Percentiles rank a stretch among this genome's conserved stretches.
Evolutionary conservation across 2,113 vertebrate species (phyloP).

Genomic region (Columbina picui): DNA sequence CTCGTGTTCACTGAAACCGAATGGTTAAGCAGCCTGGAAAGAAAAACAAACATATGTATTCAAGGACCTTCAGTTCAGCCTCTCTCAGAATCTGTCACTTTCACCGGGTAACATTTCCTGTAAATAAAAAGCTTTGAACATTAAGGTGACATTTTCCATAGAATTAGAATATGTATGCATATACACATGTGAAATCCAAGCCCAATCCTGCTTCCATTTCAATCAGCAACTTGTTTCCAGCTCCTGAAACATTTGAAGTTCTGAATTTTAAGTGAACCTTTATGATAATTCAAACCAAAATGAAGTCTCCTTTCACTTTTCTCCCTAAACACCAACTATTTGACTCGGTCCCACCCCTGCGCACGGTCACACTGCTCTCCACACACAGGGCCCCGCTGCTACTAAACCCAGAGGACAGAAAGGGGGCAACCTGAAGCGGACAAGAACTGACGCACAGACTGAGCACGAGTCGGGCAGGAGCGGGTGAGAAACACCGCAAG

Average conservation of each 20-base stretch:
- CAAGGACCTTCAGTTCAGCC: not conserved
- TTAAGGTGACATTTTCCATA: not conserved
- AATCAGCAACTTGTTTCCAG: not conserved
- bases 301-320: not conserved
- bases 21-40: conserved; percentile 88
- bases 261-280: not conserved
- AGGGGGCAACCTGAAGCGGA: not conserved
- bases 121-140: not conserved
- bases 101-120: conserved; percentile 11
- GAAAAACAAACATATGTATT: not conserved
- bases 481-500: not conserved
- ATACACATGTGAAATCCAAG: not conserved
- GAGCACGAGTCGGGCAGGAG: not conserved
- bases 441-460: not conserved
- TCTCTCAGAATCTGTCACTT: not conserved
- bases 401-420: not conserved
- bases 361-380: not conserved
- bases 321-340: not conserved
- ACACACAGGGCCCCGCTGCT: not conserved
- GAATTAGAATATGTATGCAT: not conserved
- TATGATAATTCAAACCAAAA: not conserved
- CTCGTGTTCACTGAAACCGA: conserved; percentile 81
- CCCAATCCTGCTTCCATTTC: not conserved
- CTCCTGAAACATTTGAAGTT: not conserved
- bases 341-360: not conserved